Conservation (phyloP, 2,113 vertebrate species). For the Procavia capensis region DNA sequence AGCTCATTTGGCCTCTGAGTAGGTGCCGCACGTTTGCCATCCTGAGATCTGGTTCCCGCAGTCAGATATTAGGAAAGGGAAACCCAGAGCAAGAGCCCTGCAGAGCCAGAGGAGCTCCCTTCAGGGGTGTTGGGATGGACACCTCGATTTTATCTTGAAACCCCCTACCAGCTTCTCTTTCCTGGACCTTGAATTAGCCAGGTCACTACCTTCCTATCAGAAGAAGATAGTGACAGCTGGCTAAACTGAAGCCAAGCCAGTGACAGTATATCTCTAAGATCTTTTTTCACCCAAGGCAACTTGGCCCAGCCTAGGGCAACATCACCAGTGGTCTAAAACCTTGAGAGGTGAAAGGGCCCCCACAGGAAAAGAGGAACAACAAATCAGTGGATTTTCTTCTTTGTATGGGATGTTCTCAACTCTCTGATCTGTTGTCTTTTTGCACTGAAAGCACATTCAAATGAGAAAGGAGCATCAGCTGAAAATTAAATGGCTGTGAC, state of each 20-base stretch:
- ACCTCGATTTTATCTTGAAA: background rate
- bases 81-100: background rate
- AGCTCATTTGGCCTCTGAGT: background rate
- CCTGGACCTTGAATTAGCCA: background rate
- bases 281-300: background rate
- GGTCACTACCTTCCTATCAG: background rate
- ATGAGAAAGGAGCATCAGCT: background rate
- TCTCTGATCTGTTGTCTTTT: background rate
- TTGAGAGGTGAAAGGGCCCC: background rate
- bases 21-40: background rate
- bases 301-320: background rate
- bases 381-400: background rate
- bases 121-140: fast-evolving
- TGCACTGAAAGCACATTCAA: background rate
- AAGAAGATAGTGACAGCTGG: background rate
- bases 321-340: too few relatives aligned
- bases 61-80: background rate
- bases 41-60: background rate
- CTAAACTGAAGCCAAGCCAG: too few relatives aligned
- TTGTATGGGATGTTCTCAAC: background rate
- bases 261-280: background rate
- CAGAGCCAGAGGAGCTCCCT: background rate
- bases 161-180: background rate
- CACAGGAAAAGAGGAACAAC: background rate
- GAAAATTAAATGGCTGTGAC: background rate